Conservation (phyloP, 23 tunicate species). For the Trididemnum miniatum region DNA sequence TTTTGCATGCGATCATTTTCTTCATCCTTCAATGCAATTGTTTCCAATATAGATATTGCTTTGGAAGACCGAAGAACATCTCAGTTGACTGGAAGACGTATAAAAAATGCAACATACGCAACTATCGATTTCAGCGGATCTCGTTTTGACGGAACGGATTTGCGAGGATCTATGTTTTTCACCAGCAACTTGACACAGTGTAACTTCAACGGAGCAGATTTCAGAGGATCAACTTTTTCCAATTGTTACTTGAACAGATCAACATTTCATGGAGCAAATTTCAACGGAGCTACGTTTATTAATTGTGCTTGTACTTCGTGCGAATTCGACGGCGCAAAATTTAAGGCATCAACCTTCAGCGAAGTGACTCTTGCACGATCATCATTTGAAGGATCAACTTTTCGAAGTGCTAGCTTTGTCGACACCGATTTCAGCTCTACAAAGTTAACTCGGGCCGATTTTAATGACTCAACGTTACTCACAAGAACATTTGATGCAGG, state of each 20-base stretch:
- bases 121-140: neutral
- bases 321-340: neutral
- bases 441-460: neutral
- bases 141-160: neutral
- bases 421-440: neutral
- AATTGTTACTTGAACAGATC: neutral
- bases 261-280: neutral
- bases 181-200: neutral
- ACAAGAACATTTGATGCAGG: too few species aligned
- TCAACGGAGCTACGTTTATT: neutral
- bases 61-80: neutral
- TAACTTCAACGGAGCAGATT: slow-evolving; percentile 10
- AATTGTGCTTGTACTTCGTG: neutral
- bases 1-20: too few species aligned
- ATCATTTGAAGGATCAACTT: neutral
- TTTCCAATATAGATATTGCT: neutral
- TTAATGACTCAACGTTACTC: neutral
- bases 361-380: neutral
- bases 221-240: neutral
- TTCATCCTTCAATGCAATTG: too few species aligned
- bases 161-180: neutral
- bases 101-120: neutral
- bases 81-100: neutral
- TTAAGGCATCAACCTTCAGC: neutral
- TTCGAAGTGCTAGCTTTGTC: neutral